Base-by-base conservation (phyloP, 2,797 vertebrate genomes). In the Heterohyrax brucei region DNA sequence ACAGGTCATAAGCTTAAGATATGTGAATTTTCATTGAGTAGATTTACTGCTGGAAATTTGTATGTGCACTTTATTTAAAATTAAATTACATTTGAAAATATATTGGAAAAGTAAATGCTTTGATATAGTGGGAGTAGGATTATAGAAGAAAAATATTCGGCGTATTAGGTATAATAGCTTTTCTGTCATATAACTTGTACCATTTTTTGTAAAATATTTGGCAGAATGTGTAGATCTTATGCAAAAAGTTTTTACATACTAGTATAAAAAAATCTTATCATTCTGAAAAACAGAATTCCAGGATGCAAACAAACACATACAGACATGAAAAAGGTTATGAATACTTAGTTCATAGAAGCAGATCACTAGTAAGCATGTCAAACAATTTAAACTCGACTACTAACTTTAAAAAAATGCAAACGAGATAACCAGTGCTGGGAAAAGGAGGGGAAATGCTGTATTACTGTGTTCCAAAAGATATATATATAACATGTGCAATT, bases 31-130 rank as follows among this genome's bases (percentile, higher is more conserved):
- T 92, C 76, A 68, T 76, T 13, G 1, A 62, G 22, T 7, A 0
- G 18, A 70, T 92, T 85, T 39, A 80, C 76, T 70, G 70, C 4
- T 30, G 95, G 14, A 24, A 88, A 66, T 91, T 78, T 46, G 56
- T 30, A 5, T n/a, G 16, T n/a, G 75, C n/a, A 5, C 62, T 82
- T 86, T 24, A 12, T 80, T 76, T 13, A 6, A 83, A 93, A 89
- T 59, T 18, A 79, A 95, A 66, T 76, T 1, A 6, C 33, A 79
- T 46, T 89, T 83, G 50, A 83, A 83, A 79, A 84, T 83, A 64
- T 87, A 68, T 78, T 77, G 77, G 22, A 89, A 73, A 87, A 89
- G 19, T 66, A 87, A 93, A 94, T 91, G 44, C 1, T 56, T 82
- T 28, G 21, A 48, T 22, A 18, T 39, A 83, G 28, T 77, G 53